These are phyloP conservation scores for Bufotes viridis DNA, from an alignment of 2,797 vertebrate species.

Conservation along the genomic window DNA sequence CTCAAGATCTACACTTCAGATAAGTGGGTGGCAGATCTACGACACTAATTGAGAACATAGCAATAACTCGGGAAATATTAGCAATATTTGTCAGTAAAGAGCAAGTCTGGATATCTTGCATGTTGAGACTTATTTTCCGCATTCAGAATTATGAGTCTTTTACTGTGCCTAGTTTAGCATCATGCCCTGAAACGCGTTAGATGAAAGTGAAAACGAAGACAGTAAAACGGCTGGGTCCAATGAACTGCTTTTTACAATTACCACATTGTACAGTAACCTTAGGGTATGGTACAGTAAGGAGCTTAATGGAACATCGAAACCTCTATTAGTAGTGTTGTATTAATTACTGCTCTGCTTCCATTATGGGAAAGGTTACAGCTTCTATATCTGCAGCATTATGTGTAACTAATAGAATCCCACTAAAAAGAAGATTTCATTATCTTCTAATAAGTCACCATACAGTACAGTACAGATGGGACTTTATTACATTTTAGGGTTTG, in stretches of 20 bases:
- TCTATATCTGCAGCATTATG: neutral
- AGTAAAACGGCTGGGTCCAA: neutral
- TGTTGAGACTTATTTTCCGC: too few relatives aligned
- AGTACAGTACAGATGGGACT: constrained; percentile 1
- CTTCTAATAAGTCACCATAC: neutral
- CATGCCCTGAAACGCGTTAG: neutral
- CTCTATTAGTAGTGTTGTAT: constrained; percentile 3
- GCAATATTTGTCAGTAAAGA: too few relatives aligned
- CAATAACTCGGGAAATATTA: too few relatives aligned
- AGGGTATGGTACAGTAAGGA: constrained; percentile 10
- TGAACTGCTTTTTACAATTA: neutral
- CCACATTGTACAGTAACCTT: constrained; percentile 2
- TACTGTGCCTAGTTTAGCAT: neutral
- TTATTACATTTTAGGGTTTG: constrained; percentile 20
- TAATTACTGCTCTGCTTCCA: constrained; percentile 8
- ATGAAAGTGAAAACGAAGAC: neutral
- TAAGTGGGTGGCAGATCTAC: too few relatives aligned
- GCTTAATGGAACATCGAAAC: neutral
- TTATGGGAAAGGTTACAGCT: constrained; percentile 22
- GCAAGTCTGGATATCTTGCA: too few relatives aligned
- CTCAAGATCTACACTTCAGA: too few relatives aligned
- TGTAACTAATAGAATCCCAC: neutral
- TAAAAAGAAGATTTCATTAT: constrained; percentile 14
- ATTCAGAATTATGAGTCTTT: too few relatives aligned
- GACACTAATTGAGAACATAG: too few relatives aligned